Evolutionary conservation across 2,113 vertebrate genomes (phyloP).

Genomic region (Panthera tigris): DNA sequence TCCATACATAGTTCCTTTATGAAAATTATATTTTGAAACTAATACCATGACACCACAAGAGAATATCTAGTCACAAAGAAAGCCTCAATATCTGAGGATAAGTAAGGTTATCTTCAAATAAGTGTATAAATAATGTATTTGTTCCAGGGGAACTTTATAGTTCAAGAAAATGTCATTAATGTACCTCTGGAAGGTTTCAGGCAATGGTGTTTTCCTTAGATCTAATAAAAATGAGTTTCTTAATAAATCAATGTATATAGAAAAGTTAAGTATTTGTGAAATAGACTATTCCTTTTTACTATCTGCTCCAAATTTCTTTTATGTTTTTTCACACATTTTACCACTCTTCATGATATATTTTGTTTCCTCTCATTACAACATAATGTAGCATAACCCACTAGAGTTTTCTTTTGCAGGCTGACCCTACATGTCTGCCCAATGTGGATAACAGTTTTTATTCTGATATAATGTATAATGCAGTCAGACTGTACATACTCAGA

Average conservation of each 20-base stretch:
- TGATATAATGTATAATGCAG: neutral
- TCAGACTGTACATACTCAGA: neutral
- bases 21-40: neutral
- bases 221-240: slow-evolving; percentile 1
- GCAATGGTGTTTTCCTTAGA: slow-evolving; percentile 7
- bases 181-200: neutral
- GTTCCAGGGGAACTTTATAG: neutral
- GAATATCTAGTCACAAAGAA: neutral
- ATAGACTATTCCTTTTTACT: neutral
- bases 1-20: neutral
- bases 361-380: neutral
- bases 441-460: neutral
- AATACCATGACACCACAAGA: neutral
- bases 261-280: slow-evolving; percentile 47
- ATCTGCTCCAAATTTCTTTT: neutral
- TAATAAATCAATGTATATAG: neutral
- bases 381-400: neutral
- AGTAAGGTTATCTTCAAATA: neutral
- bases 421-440: neutral
- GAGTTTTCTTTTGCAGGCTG: neutral
- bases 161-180: slow-evolving; percentile 44
- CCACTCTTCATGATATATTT: neutral
- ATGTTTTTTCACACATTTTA: neutral
- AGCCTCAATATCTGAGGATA: slow-evolving; percentile 1
- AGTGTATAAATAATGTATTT: slow-evolving; percentile 46